These are phyloP conservation scores for Zonitis immaculata DNA, from an alignment of 2,888 invertebrate genomes.

Conservation along the genomic window DNA sequence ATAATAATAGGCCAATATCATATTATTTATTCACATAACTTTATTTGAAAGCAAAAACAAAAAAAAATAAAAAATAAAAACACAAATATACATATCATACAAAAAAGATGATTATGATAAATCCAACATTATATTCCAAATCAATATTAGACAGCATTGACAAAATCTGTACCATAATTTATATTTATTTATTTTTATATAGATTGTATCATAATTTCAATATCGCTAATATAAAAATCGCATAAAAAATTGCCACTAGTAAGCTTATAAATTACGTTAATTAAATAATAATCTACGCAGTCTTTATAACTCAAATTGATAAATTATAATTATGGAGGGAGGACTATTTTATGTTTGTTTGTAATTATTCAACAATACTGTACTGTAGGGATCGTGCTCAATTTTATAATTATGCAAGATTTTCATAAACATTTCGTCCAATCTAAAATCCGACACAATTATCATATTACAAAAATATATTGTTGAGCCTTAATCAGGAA, in stretches of 20 bases:
- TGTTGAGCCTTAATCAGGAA: constrained; percentile 8
- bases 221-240: constrained; percentile 13
- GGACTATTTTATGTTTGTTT: constrained; percentile 3
- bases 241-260: constrained; percentile 22
- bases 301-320: constrained; percentile 12
- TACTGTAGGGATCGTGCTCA: not conserved
- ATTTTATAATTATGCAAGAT: constrained; percentile 9
- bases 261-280: constrained; percentile 17
- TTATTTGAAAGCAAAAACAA: constrained; percentile 21
- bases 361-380: constrained; percentile 16
- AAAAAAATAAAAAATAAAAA: constrained; percentile 21
- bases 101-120: too few species aligned
- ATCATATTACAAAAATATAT: constrained; percentile 13
- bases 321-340: constrained; percentile 15
- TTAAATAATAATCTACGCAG: constrained; percentile 20
- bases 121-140: too few species aligned
- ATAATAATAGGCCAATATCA: not conserved
- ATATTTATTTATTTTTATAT: constrained; percentile 7
- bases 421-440: constrained; percentile 16
- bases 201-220: constrained; percentile 3
- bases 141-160: too few species aligned
- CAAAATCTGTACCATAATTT: too few species aligned
- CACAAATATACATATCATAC: constrained; percentile 21
- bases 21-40: constrained; percentile 9
- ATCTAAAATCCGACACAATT: constrained; percentile 1